These are phyloP conservation scores for Pseudorhiza aurosa DNA, from an alignment of 30 jellyfish, hydroid and myxozoan species.

Conservation along the genomic window DNA sequence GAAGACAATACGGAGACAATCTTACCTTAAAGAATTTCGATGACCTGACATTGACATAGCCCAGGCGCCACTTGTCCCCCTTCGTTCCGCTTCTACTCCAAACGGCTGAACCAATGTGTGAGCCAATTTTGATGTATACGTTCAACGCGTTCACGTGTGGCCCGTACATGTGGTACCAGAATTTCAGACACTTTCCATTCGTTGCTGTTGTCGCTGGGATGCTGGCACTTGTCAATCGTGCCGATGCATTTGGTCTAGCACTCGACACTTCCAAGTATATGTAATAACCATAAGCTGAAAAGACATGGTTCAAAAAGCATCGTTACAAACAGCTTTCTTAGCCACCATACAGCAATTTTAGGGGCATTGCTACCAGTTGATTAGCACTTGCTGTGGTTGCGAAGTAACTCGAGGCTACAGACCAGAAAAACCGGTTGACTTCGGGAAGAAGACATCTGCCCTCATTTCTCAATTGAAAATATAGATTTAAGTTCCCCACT, in stretches of 20 bases:
- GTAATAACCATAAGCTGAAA: conserved; percentile 81
- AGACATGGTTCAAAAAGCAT: not conserved
- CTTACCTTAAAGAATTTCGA: conserved; percentile 76
- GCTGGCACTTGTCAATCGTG: conserved; percentile 61
- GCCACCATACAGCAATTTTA: too few relatives aligned
- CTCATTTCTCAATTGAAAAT: too few relatives aligned
- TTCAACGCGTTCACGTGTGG: conserved; percentile 83
- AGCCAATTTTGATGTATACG: conserved; percentile 53
- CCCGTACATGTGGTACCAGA: conserved; percentile 97
- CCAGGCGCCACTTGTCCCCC: conserved; percentile 82
- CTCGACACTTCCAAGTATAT: conserved; percentile 81
- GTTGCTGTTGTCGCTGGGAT: conserved; percentile 85
- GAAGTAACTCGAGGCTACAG: too few relatives aligned
- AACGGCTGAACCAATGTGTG: conserved; percentile 65
- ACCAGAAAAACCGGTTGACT: too few relatives aligned
- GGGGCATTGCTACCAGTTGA: too few relatives aligned
- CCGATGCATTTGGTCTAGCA: conserved; percentile 44
- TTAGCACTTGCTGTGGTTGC: too few relatives aligned
- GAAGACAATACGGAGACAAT: too few relatives aligned
- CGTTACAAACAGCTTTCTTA: too few relatives aligned
- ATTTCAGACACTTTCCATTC: conserved; percentile 73
- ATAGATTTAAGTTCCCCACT: too few relatives aligned
- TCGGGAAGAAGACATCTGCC: too few relatives aligned
- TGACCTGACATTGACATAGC: conserved; percentile 77
- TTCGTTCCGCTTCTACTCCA: conserved; percentile 91